phyloP scores from a whole-genome alignment of 23 tunicate species.

The Trididemnum nubilum region DNA sequence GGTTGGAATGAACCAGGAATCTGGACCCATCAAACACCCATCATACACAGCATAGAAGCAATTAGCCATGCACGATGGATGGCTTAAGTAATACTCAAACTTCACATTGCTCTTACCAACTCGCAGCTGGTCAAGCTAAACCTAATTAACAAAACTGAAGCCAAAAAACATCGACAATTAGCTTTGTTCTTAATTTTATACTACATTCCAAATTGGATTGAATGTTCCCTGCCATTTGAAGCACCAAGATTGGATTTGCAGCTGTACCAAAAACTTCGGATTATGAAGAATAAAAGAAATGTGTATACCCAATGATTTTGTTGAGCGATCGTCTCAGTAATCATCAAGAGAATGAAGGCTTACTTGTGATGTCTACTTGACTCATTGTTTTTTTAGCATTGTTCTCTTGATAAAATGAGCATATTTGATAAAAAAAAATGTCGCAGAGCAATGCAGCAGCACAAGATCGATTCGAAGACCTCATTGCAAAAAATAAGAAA shows the following conservation, averaged over 20 bases:
- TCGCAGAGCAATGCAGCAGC: background rate
- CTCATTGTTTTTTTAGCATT: too few species aligned
- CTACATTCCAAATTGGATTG: background rate
- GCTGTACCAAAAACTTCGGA: too few species aligned
- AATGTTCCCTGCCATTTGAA: background rate
- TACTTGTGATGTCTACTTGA: too few species aligned
- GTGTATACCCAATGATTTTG: too few species aligned
- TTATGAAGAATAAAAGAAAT: too few species aligned
- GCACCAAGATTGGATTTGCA: too few species aligned
- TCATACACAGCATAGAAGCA: too few species aligned
- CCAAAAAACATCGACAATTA: background rate
- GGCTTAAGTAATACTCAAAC: background rate
- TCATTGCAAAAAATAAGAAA: background rate
- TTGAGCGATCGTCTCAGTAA: too few species aligned
- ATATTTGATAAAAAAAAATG: background rate
- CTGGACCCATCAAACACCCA: too few species aligned
- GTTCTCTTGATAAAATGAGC: too few species aligned
- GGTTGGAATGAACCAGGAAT: too few species aligned
- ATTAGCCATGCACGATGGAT: background rate
- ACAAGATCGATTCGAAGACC: background rate
- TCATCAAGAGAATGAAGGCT: too few species aligned
- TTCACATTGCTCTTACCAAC: background rate
- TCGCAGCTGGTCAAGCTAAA: background rate
- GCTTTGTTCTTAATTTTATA: background rate
- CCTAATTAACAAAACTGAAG: background rate